Conservation (phyloP, 2,797 vertebrate genomes). For the Chelidonichthys spinosus region DNA sequence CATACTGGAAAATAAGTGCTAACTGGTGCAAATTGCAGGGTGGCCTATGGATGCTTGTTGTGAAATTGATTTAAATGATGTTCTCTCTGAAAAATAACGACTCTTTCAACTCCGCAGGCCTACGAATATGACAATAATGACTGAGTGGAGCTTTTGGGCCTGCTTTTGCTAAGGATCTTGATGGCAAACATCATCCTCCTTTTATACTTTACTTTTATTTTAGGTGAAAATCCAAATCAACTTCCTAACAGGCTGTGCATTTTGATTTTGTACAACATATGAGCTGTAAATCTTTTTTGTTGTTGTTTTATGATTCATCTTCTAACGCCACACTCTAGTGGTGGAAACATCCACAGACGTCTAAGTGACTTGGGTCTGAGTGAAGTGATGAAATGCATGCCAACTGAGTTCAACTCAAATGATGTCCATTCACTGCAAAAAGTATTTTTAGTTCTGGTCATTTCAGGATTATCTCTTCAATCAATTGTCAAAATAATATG, state of each 20-base stretch:
- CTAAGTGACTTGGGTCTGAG: conserved; percentile 46
- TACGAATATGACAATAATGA: conserved; percentile 36
- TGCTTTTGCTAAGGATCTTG: conserved; percentile 33
- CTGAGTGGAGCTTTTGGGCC: conserved; percentile 25
- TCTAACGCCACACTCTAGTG: conserved; percentile 63
- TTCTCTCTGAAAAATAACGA: conserved; percentile 28
- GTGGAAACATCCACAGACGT: conserved; percentile 40
- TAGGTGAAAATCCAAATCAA: conserved; percentile 32
- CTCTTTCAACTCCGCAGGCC: conserved; percentile 19
- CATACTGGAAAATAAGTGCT: conserved; percentile 37
- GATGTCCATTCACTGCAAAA: conserved; percentile 2
- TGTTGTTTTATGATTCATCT: not conserved
- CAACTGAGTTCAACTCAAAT: conserved; percentile 20
- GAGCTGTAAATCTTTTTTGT: conserved; percentile 60
- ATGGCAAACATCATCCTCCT: conserved; percentile 6
- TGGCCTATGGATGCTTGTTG: conserved; percentile 24
- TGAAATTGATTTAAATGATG: conserved; percentile 51
- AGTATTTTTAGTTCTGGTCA: too few species aligned
- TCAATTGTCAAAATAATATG: not conserved
- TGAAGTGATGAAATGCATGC: conserved; percentile 16
- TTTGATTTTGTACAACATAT: conserved; percentile 57
- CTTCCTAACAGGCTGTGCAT: conserved; percentile 20
- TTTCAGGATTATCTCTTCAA: not conserved
- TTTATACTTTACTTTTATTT: conserved; percentile 44
- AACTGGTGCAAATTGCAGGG: conserved; percentile 34